Evolutionary conservation across 2,113 vertebrate species (phyloP).

Genomic region (Chauna torquata): DNA sequence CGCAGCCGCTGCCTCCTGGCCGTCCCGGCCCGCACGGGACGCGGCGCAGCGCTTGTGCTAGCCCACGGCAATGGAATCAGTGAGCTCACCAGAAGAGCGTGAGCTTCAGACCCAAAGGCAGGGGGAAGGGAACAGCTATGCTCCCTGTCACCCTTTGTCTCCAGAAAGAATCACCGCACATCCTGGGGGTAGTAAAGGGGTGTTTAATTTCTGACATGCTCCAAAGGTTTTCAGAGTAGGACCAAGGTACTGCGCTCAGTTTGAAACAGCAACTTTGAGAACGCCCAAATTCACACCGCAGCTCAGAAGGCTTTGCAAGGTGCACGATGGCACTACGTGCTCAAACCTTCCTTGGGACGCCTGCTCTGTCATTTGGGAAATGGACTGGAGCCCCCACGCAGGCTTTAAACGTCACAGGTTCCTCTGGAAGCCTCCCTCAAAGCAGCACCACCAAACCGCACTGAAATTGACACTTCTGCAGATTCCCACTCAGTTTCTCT

Average conservation of each 20-base stretch:
- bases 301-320: background rate
- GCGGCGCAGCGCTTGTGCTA: background rate
- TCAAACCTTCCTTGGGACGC: rapidly evolving
- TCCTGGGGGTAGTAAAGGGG: background rate
- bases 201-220: background rate
- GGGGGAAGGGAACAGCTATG: background rate
- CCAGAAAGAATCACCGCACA: background rate
- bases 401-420: background rate
- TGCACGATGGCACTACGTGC: background rate
- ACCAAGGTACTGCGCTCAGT: background rate
- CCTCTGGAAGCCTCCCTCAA: background rate
- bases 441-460: background rate
- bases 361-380: background rate
- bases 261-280: background rate
- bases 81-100: conserved; percentile 6
- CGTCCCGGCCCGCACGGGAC: background rate
- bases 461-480: background rate
- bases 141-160: rapidly evolving
- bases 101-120: background rate
- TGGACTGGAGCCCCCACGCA: rapidly evolving
- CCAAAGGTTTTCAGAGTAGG: background rate
- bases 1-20: background rate
- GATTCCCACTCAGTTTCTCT: too few species aligned
- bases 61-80: background rate
- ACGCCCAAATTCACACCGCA: background rate